These are phyloP conservation scores for Crotalus horridus DNA, from an alignment of 2,113 vertebrate genomes.

Conservation along the genomic window DNA sequence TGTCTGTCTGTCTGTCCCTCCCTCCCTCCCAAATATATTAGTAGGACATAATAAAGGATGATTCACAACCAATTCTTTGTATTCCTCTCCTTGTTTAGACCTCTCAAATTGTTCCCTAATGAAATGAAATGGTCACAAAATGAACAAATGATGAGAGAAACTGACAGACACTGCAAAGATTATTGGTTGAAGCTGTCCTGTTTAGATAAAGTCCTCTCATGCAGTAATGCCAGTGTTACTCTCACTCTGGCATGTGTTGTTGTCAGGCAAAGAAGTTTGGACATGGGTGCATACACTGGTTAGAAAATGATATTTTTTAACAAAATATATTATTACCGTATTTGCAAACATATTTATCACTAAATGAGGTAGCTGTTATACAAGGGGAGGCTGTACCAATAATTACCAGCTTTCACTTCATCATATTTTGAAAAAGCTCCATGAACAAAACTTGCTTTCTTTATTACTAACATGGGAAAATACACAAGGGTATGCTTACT, in stretches of 20 bases:
- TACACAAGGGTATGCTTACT: constrained; percentile 66
- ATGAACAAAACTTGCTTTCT: background rate
- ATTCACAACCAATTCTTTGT: background rate
- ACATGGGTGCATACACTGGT: background rate
- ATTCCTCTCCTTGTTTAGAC: background rate
- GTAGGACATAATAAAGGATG: background rate
- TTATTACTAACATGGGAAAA: background rate
- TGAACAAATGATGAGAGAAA: background rate
- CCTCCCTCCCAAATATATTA: background rate
- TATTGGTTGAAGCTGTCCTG: background rate
- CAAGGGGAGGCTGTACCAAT: background rate
- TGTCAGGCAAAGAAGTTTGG: background rate
- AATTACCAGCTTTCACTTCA: background rate
- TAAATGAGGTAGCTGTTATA: background rate
- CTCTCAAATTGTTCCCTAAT: background rate
- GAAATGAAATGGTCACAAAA: background rate
- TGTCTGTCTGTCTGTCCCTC: background rate
- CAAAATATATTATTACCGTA: background rate
- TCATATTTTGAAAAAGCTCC: background rate
- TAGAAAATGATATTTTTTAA: background rate
- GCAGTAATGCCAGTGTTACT: background rate
- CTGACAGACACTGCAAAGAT: background rate
- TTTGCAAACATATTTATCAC: background rate
- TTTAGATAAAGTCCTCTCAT: background rate
- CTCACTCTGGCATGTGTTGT: background rate